Evolutionary conservation across 2,888 invertebrate genomes (phyloP), one percentile per base, ranked within the genome.

Genomic region (Beris chalybata): DNA sequence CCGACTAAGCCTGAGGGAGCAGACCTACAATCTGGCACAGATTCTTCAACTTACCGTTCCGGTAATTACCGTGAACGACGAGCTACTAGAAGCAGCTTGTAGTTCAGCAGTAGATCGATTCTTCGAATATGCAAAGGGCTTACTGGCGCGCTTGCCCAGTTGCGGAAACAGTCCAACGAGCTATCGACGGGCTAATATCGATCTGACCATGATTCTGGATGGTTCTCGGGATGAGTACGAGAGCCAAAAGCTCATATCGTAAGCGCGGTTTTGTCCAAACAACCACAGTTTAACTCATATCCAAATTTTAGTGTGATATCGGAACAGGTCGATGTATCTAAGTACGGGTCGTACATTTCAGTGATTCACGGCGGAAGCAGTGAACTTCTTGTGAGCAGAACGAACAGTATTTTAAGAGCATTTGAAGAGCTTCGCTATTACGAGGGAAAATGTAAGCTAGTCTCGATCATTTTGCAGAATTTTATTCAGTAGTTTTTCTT

Each of bases 311-410:
- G 88, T 30, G 83, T 83, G 77, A 75, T 89, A 47, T 81, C 85
- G 29, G 85, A 85, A 64, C 82, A 84, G 32, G 74, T 85, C 4
- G 86, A 88, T 72, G 82, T 88, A 30, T 84, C 84, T 5, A 80
- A 81, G 71, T 82, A 84, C 71, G 85, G 86, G 1, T 87, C 87
- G 65, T 83, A 83, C 55, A 76, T 89, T 68, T 85, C 85, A 1
- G 76, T 89, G 31, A 78, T 89, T 32, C 86, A 89, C 71, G 88
- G 89, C 0, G 83, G 84, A 74, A 85, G 83, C 0, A 89, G 86
- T 15, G 74, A 79, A 29, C 87, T 86, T 85, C 79, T 89, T 50
- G 83, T 84, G 12, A 85, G 86, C 57, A 82, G 85, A 3, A 84
- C 86, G 0, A 77, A 82, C 56, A 86, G 87, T 73, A 77, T 87